Percentiles rank a stretch among this genome's conserved stretches.
phyloP scores from a whole-genome alignment of 2,888 invertebrate genomes.

The Congeria kusceri region DNA sequence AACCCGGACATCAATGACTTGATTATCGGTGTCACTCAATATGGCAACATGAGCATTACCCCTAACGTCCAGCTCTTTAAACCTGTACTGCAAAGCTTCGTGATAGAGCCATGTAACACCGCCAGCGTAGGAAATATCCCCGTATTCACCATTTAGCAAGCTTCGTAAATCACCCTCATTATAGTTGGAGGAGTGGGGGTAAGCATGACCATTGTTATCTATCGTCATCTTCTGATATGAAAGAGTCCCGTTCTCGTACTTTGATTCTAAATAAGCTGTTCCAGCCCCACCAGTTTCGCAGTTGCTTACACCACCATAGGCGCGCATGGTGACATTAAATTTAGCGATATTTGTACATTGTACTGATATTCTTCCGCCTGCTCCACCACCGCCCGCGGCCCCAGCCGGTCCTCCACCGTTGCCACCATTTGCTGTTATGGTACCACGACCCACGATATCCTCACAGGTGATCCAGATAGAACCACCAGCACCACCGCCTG shows the following conservation, averaged over 20 bases:
- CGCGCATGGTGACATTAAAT: constrained; percentile 70
- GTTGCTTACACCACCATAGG: constrained; percentile 70
- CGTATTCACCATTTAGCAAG: constrained; percentile 70
- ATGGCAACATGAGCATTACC: constrained; percentile 78
- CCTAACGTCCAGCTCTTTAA: constrained; percentile 64
- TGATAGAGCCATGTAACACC: constrained; percentile 76
- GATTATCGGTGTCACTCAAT: constrained; percentile 66
- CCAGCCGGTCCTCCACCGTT: constrained; percentile 53
- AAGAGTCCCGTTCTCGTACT: constrained; percentile 40
- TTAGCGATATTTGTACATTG: constrained; percentile 68
- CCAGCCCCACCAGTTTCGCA: constrained; percentile 77
- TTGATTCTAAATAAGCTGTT: constrained; percentile 69
- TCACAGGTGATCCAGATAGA: constrained; percentile 75
- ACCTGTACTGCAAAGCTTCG: constrained; percentile 54
- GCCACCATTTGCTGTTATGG: constrained; percentile 72
- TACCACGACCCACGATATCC: constrained; percentile 74
- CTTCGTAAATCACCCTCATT: constrained; percentile 59
- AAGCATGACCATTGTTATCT: constrained; percentile 71
- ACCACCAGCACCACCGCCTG: constrained; percentile 79
- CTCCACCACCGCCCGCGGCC: constrained; percentile 74
- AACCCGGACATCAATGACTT: constrained; percentile 56
- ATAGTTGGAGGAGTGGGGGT: constrained; percentile 63
- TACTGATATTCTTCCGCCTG: constrained; percentile 76
- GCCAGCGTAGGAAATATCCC: constrained; percentile 65
- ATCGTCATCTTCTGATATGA: constrained; percentile 61